These are phyloP conservation scores for Polietes domitor DNA, from an alignment of 2,888 invertebrate species.

Conservation along the genomic window DNA sequence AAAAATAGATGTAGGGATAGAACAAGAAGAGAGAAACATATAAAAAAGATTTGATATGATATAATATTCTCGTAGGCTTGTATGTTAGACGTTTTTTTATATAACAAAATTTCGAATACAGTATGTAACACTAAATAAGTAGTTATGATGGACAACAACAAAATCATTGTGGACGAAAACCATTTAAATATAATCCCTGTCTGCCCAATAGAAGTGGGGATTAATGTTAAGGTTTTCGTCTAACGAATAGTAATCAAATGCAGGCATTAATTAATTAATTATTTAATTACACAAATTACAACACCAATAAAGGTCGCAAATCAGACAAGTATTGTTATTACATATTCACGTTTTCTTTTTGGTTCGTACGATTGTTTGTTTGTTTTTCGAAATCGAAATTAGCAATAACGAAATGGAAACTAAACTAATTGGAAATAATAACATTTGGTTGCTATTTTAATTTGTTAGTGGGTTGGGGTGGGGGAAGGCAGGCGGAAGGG, in stretches of 20 bases:
- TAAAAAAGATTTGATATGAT: constrained; percentile 19
- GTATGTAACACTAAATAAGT: constrained; percentile 7
- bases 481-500: not conserved
- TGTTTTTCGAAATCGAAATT: not conserved
- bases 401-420: not conserved
- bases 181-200: not conserved
- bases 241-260: constrained; percentile 23
- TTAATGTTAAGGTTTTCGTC: not conserved
- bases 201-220: not conserved
- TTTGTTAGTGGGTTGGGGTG: not conserved
- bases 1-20: constrained; percentile 44
- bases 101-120: not conserved
- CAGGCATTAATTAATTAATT: constrained; percentile 31
- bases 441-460: constrained; percentile 2
- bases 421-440: constrained; percentile 16
- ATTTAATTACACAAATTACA: constrained; percentile 29
- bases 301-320: constrained; percentile 22
- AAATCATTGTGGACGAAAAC: not conserved
- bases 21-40: constrained; percentile 29
- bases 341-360: not conserved
- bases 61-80: not conserved
- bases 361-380: not conserved
- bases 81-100: not conserved
- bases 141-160: constrained; percentile 25
- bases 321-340: not conserved